Evolutionary conservation across 2,113 vertebrate genomes (phyloP).

Genomic region (Rhea pennata): DNA sequence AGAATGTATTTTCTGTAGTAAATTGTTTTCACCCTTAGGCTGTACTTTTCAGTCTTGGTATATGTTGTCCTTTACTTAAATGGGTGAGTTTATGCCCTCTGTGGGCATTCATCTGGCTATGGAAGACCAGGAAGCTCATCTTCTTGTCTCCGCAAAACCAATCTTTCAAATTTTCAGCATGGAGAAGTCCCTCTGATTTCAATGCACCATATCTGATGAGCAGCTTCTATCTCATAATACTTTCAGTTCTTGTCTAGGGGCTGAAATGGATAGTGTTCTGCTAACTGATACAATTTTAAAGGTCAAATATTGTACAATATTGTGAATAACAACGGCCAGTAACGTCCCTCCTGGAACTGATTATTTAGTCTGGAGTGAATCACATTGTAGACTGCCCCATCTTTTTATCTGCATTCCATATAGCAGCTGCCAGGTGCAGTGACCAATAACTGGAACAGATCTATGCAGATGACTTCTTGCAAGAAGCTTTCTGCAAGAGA

Average conservation of each 20-base stretch:
- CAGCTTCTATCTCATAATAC: background rate
- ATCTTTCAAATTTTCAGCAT: background rate
- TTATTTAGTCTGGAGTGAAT: background rate
- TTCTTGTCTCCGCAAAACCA: background rate
- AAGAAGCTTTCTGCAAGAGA: background rate
- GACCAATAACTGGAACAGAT: background rate
- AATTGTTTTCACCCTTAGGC: background rate
- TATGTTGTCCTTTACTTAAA: background rate
- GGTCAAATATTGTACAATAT: constrained; percentile 12
- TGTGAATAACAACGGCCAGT: background rate
- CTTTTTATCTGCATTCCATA: background rate
- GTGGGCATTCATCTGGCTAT: background rate
- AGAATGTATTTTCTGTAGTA: background rate
- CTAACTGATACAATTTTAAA: constrained; percentile 21
- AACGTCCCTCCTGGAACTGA: background rate
- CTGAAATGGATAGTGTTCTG: constrained; percentile 7
- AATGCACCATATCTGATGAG: background rate
- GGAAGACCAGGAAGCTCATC: background rate
- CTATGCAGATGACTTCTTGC: background rate
- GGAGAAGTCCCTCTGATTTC: background rate
- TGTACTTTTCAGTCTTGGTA: background rate
- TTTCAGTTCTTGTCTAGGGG: background rate
- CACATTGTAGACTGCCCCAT: background rate
- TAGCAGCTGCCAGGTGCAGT: background rate
- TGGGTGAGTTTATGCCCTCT: constrained; percentile 19